Evolutionary conservation across 2,888 invertebrate species (phyloP).

Genomic region (Cryptocheilus praepositus): DNA sequence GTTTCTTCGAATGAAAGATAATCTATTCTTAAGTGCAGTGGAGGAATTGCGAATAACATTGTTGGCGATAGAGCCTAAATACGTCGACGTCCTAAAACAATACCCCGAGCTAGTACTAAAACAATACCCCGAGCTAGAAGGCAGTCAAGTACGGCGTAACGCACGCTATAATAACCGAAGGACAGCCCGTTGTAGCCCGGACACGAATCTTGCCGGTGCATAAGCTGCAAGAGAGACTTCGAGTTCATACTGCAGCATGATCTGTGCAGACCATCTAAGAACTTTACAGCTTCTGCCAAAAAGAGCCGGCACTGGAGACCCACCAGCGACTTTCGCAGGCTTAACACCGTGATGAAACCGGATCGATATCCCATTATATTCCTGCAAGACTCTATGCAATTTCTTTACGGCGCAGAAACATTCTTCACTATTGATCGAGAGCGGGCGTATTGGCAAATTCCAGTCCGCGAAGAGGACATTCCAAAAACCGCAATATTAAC

Average conservation of each 20-base stretch:
- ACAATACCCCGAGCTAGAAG: too few relatives aligned
- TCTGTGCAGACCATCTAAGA: slow-evolving; percentile 46
- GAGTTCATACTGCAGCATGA: slow-evolving; percentile 53
- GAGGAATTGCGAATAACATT: too few relatives aligned
- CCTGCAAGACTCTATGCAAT: slow-evolving; percentile 20
- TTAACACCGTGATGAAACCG: slow-evolving; percentile 57
- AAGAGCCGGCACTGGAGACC: slow-evolving; percentile 57
- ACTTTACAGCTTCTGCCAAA: too few relatives aligned
- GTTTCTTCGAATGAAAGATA: too few relatives aligned
- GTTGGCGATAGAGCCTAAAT: too few relatives aligned
- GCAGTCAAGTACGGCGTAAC: too few relatives aligned
- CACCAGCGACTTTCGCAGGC: slow-evolving; percentile 62
- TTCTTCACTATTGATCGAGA: slow-evolving; percentile 21
- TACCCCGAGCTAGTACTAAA: too few relatives aligned
- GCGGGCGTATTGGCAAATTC: slow-evolving; percentile 22
- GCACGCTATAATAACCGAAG: too few relatives aligned
- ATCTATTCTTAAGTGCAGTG: too few relatives aligned
- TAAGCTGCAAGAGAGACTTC: slow-evolving; percentile 54
- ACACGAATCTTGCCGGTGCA: too few relatives aligned
- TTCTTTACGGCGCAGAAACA: slow-evolving; percentile 18
- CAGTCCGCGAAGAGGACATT: slow-evolving; percentile 4
- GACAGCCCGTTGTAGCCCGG: too few relatives aligned
- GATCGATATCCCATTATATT: slow-evolving; percentile 57
- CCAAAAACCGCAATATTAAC: slow-evolving; percentile 32
- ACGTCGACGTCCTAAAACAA: too few relatives aligned